These are phyloP conservation scores for Saccostrea cuccullata DNA, from an alignment of 1,140 invertebrate genomes.

Conservation along the genomic window DNA sequence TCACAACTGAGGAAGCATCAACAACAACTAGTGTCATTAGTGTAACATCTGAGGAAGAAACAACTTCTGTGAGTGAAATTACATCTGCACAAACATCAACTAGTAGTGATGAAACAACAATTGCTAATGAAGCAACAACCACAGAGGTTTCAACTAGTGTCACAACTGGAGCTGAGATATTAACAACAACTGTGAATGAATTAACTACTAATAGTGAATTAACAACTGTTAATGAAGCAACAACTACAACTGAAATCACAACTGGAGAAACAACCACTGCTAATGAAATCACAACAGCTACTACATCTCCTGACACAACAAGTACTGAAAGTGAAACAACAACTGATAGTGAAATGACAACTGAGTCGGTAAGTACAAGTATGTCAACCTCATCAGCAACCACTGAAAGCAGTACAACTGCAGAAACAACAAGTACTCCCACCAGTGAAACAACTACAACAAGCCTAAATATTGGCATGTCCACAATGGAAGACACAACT, in stretches of 20 bases:
- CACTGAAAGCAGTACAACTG: neutral
- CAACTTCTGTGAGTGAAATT: neutral
- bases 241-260: neutral
- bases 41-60: neutral
- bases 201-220: no score
- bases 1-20: neutral
- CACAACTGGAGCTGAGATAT: no score
- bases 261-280: neutral
- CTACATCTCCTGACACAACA: neutral
- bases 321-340: neutral
- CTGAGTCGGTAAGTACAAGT: neutral
- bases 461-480: no score
- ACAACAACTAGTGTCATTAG: no score
- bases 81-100: no score
- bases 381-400: neutral
- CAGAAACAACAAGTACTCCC: neutral
- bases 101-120: no score
- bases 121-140: neutral
- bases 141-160: no score
- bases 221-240: neutral
- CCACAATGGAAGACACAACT: neutral
- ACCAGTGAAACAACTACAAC: neutral
- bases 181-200: neutral
- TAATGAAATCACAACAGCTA: neutral
- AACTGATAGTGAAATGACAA: neutral